Conservation (phyloP, 2,113 vertebrate species). For the Urocitellus parryii region DNA sequence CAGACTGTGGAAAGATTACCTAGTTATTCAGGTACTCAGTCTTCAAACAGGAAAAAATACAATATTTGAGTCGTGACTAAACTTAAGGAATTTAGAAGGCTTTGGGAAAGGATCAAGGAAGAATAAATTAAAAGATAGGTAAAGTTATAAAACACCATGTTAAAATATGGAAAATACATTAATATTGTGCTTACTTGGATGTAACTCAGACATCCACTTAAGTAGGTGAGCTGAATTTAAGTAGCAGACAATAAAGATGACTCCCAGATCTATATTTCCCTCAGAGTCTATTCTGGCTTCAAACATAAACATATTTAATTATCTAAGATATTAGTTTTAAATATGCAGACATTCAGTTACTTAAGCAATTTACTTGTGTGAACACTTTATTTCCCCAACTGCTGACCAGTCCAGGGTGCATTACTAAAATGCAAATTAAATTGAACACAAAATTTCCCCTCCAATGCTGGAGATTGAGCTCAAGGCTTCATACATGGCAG, state of each 20-base stretch:
- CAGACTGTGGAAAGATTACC: not conserved
- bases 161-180: slow-evolving; percentile 7
- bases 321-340: slow-evolving; percentile 25
- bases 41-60: slow-evolving; percentile 45
- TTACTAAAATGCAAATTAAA: slow-evolving; percentile 51
- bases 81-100: slow-evolving; percentile 35
- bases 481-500: not conserved
- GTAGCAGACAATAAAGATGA: not conserved
- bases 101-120: slow-evolving; percentile 6
- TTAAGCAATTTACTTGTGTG: not conserved
- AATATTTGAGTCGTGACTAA: not conserved
- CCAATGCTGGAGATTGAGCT: not conserved
- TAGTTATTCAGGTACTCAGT: slow-evolving; percentile 36
- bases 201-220: not conserved
- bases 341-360: slow-evolving; percentile 15
- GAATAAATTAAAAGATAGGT: slow-evolving; percentile 26
- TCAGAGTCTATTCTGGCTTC: not conserved
- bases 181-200: not conserved
- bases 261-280: not conserved
- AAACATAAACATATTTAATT: slow-evolving; percentile 42
- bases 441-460: not conserved
- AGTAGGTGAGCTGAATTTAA: not conserved
- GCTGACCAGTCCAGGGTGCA: not conserved
- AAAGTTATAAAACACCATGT: not conserved
- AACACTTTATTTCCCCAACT: slow-evolving; percentile 53